Evolutionary conservation across 1,140 invertebrate genomes (phyloP).

Genomic region (Caenorhabditis brenneri): DNA sequence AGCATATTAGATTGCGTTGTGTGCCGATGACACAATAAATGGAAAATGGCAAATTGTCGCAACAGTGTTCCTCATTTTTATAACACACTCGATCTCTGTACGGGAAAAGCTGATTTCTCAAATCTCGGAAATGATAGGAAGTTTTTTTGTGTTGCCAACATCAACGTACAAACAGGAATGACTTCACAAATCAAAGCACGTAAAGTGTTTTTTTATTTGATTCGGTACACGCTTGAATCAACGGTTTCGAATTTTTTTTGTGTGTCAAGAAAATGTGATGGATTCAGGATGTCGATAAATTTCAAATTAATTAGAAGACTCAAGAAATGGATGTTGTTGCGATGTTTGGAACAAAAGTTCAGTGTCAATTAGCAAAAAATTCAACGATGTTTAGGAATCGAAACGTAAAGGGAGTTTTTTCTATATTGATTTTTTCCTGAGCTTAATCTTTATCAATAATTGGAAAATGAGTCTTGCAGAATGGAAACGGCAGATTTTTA

Average conservation of each 20-base stretch:
- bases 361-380: too few species aligned
- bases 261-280: background rate
- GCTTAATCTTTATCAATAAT: too few species aligned
- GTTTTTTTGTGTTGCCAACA: slow-evolving; percentile 1
- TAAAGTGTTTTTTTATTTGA: background rate
- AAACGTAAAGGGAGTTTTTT: too few species aligned
- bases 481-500: too few species aligned
- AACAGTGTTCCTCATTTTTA: background rate
- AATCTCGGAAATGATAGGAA: background rate
- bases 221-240: background rate
- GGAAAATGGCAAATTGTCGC: background rate
- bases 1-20: background rate
- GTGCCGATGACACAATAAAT: background rate
- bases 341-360: too few species aligned
- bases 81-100: background rate
- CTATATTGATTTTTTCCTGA: too few species aligned
- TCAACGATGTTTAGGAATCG: too few species aligned
- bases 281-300: too few species aligned
- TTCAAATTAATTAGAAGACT: too few species aligned
- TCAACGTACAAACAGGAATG: slow-evolving; percentile 12
- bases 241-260: too few species aligned
- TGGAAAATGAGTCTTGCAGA: too few species aligned
- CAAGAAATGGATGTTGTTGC: too few species aligned
- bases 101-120: background rate
- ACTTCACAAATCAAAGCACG: background rate